Percentiles rank a stretch among this genome's conserved stretches.
Conservation (phyloP, 2,888 invertebrate species). For the Phymatocera aterrima region DNA sequence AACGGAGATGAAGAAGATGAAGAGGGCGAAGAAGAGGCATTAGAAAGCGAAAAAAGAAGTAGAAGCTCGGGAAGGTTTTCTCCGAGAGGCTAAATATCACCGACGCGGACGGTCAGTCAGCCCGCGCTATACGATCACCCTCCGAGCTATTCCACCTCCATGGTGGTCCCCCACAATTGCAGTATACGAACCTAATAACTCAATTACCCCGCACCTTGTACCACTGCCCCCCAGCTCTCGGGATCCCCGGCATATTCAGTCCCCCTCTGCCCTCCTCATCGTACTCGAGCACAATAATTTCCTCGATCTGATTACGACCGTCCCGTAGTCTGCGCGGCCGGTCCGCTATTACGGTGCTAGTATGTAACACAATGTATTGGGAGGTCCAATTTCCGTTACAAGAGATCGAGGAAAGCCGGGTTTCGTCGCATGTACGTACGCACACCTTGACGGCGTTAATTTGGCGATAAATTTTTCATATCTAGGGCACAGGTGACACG, state of each 20-base stretch:
- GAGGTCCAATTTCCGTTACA: not conserved
- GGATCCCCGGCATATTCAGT: constrained; percentile 45
- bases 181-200: constrained; percentile 70
- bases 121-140: not conserved
- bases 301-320: constrained; percentile 70
- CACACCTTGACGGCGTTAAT: too few species aligned
- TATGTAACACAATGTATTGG: not conserved
- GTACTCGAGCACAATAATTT: constrained; percentile 64
- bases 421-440: too few species aligned
- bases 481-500: too few species aligned
- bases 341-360: not conserved
- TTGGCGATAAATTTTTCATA: too few species aligned
- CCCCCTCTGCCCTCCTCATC: constrained; percentile 48
- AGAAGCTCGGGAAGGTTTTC: too few species aligned
- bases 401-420: too few species aligned
- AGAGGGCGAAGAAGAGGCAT: too few species aligned
- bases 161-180: constrained; percentile 74
- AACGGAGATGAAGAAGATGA: too few species aligned
- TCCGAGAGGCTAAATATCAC: not conserved
- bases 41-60: too few species aligned
- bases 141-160: constrained; percentile 61
- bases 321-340: not conserved
- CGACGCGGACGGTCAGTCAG: not conserved
- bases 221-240: constrained; percentile 7
- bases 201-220: constrained; percentile 68